Percentiles rank a stretch among this genome's conserved stretches.
Conservation (phyloP, 2,797 vertebrate genomes). For the Mormyrus hasselquistii region DNA sequence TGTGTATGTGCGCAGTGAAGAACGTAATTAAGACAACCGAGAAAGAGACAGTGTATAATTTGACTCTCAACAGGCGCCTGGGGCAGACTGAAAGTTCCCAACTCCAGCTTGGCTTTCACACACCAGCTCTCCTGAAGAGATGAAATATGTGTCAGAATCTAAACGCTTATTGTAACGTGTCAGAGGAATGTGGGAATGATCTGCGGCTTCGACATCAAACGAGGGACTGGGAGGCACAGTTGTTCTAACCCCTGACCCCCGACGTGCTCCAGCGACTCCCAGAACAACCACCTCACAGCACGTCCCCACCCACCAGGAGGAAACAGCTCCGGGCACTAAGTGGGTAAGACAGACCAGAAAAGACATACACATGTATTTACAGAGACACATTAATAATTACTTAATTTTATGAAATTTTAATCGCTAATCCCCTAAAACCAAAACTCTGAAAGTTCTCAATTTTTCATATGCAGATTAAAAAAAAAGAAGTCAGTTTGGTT, state of each 20-base stretch:
- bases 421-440: background rate
- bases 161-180: slow-evolving; percentile 31
- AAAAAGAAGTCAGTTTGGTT: background rate
- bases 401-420: background rate
- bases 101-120: background rate
- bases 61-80: slow-evolving; percentile 11
- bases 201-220: slow-evolving; percentile 44
- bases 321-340: background rate
- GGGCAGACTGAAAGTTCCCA: background rate
- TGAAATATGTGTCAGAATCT: background rate
- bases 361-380: background rate
- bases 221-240: slow-evolving; percentile 52
- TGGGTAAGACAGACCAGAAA: background rate
- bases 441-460: background rate
- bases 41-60: slow-evolving; percentile 20
- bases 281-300: slow-evolving; percentile 62
- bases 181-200: slow-evolving; percentile 51
- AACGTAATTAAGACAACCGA: slow-evolving; percentile 19
- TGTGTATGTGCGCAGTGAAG: slow-evolving; percentile 31
- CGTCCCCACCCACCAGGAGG: background rate
- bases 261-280: slow-evolving; percentile 62
- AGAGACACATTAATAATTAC: background rate
- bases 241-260: slow-evolving; percentile 69
- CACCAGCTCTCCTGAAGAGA: background rate
- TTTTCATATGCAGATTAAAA: background rate